A percentile compares a stretch with the other conserved stretches of the same genome.
Conservation (phyloP, 1,140 invertebrate species). For the Caenorhabditis remanei region DNA sequence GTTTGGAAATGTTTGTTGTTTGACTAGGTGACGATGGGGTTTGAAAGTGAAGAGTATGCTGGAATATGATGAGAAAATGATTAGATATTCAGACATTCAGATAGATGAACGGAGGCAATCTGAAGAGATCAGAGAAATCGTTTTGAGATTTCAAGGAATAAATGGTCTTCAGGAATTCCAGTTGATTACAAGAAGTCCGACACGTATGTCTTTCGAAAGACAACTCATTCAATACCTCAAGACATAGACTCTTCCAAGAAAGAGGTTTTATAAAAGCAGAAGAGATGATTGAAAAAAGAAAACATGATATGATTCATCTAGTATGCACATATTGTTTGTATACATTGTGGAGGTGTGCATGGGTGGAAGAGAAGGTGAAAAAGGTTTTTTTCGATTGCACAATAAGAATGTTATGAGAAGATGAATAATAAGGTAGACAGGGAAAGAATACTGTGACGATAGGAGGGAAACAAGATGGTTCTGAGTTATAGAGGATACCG, state of each 20-base stretch:
- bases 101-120: no score
- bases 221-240: no score
- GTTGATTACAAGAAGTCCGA: no score
- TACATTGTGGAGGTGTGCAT: not conserved
- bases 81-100: not conserved
- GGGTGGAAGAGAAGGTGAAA: not conserved
- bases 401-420: not conserved
- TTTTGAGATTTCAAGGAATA: no score
- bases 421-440: not conserved
- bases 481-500: no score
- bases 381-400: not conserved
- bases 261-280: not conserved
- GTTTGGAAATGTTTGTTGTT: slow-evolving; percentile 52
- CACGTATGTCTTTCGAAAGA: no score
- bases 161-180: no score
- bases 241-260: not conserved
- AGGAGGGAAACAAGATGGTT: no score
- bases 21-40: slow-evolving; percentile 12
- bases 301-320: slow-evolving; percentile 41
- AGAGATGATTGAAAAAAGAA: not conserved
- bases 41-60: not conserved
- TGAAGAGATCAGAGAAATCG: no score
- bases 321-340: slow-evolving; percentile 2
- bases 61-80: not conserved
- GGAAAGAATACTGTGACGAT: no score